Evolutionary conservation across 2,113 vertebrate species (phyloP), one percentile per base, ranked within the genome.

Genomic region (Anser brachyrhynchus): DNA sequence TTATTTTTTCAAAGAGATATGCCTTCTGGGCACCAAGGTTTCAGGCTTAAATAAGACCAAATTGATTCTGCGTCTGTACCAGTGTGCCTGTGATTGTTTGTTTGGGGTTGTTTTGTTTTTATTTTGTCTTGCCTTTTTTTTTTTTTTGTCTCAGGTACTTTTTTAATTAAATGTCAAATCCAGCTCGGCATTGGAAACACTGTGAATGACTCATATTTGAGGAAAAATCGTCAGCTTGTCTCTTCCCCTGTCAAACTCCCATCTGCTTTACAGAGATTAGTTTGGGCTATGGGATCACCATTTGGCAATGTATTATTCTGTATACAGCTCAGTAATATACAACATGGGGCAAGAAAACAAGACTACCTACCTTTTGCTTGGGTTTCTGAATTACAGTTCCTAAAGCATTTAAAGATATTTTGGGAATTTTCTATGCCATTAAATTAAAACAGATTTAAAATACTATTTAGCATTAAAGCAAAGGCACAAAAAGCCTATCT

Each of bases 91-190:
- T 26, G 12, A 46, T 72, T 22, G 39, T 44, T 44, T 41, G 35
- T 0, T 44, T 81, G 55, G 49, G 13, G 10, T 8, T 44, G 31
- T 29, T 26, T 64, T 54, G 9, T 25, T 49, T 70, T 49, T 10
- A 1, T 49, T 73, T 55, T 33, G 8, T 37, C 20, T 62, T 35
- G 23, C 16, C 18, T 20, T 33, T 33, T 33, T 57, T 5, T 4
- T 20, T 44, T 74, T 67, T 64, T 44, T 66, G 23, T 71, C 18
- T 22, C n/a, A 92, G 69, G 87, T 89, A 93, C 31, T 94, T 94
- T 95, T 84, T 33, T 7, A 98, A 98, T 97, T 93, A 95, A 94
- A 97, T 91, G 90, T 95, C 94, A 97, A 91, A 95, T 70, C 69
- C 77, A 95, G 58, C 62, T 78, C 89, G 95, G 90, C 87, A 87